Evolutionary conservation across 2,888 invertebrate genomes (phyloP).

Genomic region (Pimpla rufipes): DNA sequence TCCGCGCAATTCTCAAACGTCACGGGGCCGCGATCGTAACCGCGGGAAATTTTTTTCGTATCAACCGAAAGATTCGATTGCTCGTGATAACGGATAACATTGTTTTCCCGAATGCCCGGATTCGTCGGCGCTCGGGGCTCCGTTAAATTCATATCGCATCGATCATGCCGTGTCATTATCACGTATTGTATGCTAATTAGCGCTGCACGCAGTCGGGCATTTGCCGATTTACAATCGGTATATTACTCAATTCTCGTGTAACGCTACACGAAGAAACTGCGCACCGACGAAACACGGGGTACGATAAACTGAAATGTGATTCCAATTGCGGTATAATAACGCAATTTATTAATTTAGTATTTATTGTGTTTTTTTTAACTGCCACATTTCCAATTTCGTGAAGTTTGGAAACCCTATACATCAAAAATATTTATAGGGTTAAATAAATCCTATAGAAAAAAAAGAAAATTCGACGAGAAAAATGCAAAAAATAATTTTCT

Average conservation of each 20-base stretch:
- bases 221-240: conserved; percentile 17
- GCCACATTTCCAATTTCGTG: no score
- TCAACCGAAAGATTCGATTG: conserved; percentile 14
- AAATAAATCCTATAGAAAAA: no score
- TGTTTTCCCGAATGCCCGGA: conserved; percentile 16
- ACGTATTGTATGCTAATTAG: conserved; percentile 55
- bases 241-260: conserved; percentile 9
- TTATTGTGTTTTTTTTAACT: no score
- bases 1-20: background rate
- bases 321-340: no score
- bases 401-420: no score
- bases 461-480: no score
- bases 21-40: background rate
- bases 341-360: no score
- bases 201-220: background rate
- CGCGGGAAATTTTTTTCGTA: background rate
- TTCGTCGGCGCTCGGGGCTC: conserved; percentile 24
- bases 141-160: conserved; percentile 43
- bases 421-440: no score
- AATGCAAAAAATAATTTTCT: no score
- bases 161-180: conserved; percentile 33
- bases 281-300: no score
- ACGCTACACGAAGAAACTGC: conserved; percentile 22
- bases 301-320: no score
- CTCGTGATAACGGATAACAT: conserved; percentile 21